Base-by-base conservation (phyloP, 2,888 invertebrate species). In the Agapostemon virescens region DNA sequence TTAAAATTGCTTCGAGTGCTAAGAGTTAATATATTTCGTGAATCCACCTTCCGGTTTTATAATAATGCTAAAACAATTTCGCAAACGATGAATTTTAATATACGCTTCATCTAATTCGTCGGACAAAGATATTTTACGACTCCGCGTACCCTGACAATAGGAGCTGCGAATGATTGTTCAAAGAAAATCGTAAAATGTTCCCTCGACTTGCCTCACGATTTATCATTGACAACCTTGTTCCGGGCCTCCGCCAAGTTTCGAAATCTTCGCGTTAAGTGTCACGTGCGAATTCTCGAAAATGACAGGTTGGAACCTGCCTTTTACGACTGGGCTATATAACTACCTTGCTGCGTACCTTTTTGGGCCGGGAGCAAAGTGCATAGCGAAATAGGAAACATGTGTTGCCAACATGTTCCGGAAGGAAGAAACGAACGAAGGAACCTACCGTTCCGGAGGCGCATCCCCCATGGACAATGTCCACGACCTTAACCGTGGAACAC, bases 381-480 rank as follows among this genome's bases (percentile, higher is more conserved):
- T n/a, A 17, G 45, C 30, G 71, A 73, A 83, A 83, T 83, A 11
- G 75, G 82, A 84, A 84, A 85, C 85, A 85, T 84, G 85, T 85
- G 85, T 77, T 75, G 74, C 49, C 77, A 79, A 84, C 58, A 74
- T 80, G 83, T 83, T 77, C 70, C 72, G 61, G 72, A 38, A 70
- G 33, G 61, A n/a, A n/a, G 49, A 26, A 26, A 26, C 2, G 52
- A 79, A 77, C 74, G 58, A 79, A 72, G 66, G 61, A 84, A 78
- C 83, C 84, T 85, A 82, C 71, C 42, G 77, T 76, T 55, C 38
- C 61, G 49, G 49, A 49, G 69, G 40, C 30, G 49, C 55, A 15
- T 58, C 69, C 26, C n/a, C 38, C 45, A n/a, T 20, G 78, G 72
- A 83, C 76, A 84, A 77, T 82, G 83, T 77, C 77, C 67, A 81